A percentile compares a stretch with the other conserved stretches of the same genome.
phyloP scores from a whole-genome alignment of 2,797 vertebrate genomes.

The Rallus crepitans region DNA sequence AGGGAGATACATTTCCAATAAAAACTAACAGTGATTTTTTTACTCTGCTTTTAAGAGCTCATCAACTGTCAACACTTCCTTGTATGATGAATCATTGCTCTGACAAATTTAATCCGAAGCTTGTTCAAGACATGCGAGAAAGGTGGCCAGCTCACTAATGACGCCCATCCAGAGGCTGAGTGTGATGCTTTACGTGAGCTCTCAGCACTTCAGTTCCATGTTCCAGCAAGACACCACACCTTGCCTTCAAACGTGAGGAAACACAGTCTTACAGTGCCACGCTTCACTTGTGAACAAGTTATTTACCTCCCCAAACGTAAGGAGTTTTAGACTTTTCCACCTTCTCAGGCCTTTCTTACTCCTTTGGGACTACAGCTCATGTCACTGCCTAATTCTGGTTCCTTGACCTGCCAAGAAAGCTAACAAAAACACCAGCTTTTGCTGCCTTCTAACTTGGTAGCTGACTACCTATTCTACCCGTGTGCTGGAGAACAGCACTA shows the following conservation, averaged over 20 bases:
- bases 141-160: constrained; percentile 8
- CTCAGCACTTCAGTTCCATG: not conserved
- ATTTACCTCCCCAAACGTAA: constrained; percentile 7
- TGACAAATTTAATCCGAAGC: constrained; percentile 43
- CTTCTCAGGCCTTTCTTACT: not conserved
- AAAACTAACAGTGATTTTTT: constrained; percentile 26
- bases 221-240: constrained; percentile 5
- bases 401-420: not conserved
- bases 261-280: not conserved
- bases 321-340: constrained; percentile 18
- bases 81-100: constrained; percentile 59
- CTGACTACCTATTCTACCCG: not conserved
- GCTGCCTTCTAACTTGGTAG: not conserved
- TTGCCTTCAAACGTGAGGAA: not conserved
- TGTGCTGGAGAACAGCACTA: not conserved
- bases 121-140: constrained; percentile 6
- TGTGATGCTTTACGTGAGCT: not conserved
- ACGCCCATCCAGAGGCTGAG: constrained; percentile 7
- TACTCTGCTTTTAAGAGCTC: constrained; percentile 13
- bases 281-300: not conserved
- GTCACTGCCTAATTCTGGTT: not conserved
- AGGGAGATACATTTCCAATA: constrained; percentile 1
- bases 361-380: not conserved
- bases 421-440: not conserved
- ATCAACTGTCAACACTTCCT: constrained; percentile 28